Evolutionary conservation across 2,797 vertebrate species (phyloP).

Genomic region (Halcyon leucocephala): DNA sequence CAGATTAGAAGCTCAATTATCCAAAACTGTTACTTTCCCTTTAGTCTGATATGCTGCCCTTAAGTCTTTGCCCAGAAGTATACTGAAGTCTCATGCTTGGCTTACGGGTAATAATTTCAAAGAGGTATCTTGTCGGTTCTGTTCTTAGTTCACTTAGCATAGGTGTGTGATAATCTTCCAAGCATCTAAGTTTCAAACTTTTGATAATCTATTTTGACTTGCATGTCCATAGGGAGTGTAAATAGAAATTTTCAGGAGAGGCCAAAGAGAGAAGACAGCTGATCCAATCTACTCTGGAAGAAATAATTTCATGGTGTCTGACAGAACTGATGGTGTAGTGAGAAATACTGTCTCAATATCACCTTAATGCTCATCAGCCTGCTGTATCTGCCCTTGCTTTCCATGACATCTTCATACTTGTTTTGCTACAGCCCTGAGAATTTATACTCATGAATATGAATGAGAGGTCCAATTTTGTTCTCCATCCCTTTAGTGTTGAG

Average conservation of each 20-base stretch:
- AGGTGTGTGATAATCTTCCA: not conserved
- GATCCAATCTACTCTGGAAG: not conserved
- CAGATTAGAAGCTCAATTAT: conserved; percentile 16
- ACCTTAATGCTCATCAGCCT: not conserved
- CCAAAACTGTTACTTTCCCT: not conserved
- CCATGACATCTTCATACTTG: not conserved
- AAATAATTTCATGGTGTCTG: not conserved
- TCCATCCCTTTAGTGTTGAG: not conserved
- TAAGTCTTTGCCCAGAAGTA: not conserved
- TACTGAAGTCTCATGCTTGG: not conserved
- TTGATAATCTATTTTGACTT: not conserved
- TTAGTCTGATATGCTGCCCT: not conserved
- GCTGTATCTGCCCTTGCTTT: not conserved
- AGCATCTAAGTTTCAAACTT: not conserved
- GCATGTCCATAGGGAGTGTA: not conserved
- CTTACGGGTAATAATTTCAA: not conserved
- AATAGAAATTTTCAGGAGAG: not conserved
- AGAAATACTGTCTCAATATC: not conserved
- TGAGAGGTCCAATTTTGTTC: not conserved
- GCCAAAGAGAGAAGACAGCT: not conserved
- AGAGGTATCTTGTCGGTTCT: not conserved
- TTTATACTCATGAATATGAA: not conserved
- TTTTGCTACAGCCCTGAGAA: not conserved
- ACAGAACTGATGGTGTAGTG: not conserved
- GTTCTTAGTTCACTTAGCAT: not conserved